Base-by-base conservation (phyloP, 2,888 invertebrate species). In the Agrotis segetum region DNA sequence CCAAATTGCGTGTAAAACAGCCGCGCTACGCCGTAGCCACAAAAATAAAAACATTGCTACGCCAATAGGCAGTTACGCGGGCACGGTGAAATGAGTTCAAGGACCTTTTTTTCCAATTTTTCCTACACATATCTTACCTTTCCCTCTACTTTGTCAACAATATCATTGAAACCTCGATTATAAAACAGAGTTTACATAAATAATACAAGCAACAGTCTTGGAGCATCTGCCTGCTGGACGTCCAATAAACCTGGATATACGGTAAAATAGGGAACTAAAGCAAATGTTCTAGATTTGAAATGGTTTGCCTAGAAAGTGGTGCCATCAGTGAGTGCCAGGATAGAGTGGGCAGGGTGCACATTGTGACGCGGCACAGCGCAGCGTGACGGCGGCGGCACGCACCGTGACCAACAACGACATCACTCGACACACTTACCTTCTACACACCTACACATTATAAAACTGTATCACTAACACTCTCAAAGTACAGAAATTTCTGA, bases 381-480 rank as follows among this genome's bases (percentile, higher is more conserved):
- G 91, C 93, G 90, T 93, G 92, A 93, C 93, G 85, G 74, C n/a
- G 40, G 40, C 40, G 40, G 55, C 68, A 76, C 40, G 50, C 73
- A 88, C 86, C 90, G 89, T 89, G 90, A 88, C 89, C 82, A 85
- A 88, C 89, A 87, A 89, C 89, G 74, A 85, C 87, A 85, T 79
- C 88, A 82, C 75, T 82, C 81, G 82, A 77, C 83, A 81, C 82
- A 85, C 84, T 83, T 84, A 78, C 79, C 74, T 74, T 60, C 72
- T 68, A 65, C 47, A 56, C 56, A 24, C 58, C 40, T 58, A 74
- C 44, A 34, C 49, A 59, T 62, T 56, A 40, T 55, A 67, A 47
- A 69, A 77, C 24, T 40, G 59, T 55, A 55, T 40, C 34, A n/a
- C 21, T n/a, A 40, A 46, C 34, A 40, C n/a, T 34, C 19, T 64